These are phyloP conservation scores for Fringilla coelebs DNA, from an alignment of 2,797 vertebrate genomes.

Conservation along the genomic window DNA sequence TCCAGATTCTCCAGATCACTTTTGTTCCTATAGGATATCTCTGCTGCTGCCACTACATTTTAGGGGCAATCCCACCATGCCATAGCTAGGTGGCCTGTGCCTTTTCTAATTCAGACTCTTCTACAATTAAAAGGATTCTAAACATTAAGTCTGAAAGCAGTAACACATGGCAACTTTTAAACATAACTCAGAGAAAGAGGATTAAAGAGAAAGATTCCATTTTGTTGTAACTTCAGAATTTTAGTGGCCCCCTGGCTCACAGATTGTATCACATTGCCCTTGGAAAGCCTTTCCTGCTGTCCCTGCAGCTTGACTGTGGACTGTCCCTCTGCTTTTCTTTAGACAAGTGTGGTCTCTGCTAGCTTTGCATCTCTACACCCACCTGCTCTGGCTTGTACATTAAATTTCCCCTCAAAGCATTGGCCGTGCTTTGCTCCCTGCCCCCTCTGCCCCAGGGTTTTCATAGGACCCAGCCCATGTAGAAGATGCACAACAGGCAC, in stretches of 20 bases:
- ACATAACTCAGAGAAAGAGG: not conserved
- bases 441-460: not conserved
- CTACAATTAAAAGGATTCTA: not conserved
- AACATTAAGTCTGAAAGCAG: not conserved
- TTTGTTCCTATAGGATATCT: not conserved
- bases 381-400: not conserved
- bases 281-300: constrained; percentile 17
- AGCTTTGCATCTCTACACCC: not conserved
- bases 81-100: not conserved
- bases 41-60: not conserved
- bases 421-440: not conserved
- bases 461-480: accelerated
- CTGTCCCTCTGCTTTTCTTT: not conserved
- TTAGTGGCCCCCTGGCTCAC: not conserved
- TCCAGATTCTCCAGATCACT: not conserved
- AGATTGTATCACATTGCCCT: not conserved
- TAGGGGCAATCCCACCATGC: not conserved
- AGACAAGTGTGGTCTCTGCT: not conserved
- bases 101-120: not conserved
- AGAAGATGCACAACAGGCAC: not conserved
- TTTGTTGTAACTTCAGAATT: not conserved
- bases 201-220: not conserved
- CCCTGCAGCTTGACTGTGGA: not conserved
- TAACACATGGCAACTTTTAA: not conserved
- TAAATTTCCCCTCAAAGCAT: not conserved